Percentiles rank a stretch among this genome's conserved stretches.
Conservation (phyloP, 2,888 invertebrate genomes). For the Hedya salicella region DNA sequence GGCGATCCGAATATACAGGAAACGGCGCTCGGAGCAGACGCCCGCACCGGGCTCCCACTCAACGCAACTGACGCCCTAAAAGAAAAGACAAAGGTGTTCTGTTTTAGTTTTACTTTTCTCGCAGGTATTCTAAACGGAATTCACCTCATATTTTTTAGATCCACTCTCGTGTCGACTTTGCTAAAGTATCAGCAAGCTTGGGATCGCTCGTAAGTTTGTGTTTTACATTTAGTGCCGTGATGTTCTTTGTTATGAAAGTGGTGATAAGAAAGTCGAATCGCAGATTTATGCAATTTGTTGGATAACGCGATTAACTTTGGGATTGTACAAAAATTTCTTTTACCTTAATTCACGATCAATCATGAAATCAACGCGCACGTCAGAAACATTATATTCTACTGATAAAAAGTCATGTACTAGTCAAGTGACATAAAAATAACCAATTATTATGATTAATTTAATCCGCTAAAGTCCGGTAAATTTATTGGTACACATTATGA, state of each 20-base stretch:
- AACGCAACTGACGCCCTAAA: background rate
- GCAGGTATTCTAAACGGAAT: slow-evolving; percentile 6
- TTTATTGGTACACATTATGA: background rate
- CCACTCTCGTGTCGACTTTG: slow-evolving; percentile 22
- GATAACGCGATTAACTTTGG: slow-evolving; percentile 14
- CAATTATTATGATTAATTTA: slow-evolving; percentile 15
- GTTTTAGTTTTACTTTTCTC: background rate
- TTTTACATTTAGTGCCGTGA: slow-evolving; percentile 11
- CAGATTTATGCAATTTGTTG: slow-evolving; percentile 11
- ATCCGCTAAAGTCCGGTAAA: slow-evolving; percentile 8
- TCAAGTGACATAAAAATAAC: slow-evolving; percentile 3
- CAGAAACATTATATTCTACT: slow-evolving; percentile 10
- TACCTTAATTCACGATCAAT: slow-evolving; percentile 28
- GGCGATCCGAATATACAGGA: too few species aligned
- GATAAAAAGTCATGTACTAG: slow-evolving; percentile 16
- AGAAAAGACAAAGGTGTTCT: background rate
- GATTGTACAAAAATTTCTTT: slow-evolving; percentile 13
- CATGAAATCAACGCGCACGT: slow-evolving; percentile 20
- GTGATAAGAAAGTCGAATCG: slow-evolving; percentile 3
- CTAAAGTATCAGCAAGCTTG: slow-evolving; percentile 32
- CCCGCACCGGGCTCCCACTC: too few species aligned
- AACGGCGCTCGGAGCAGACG: too few species aligned
- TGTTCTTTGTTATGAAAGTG: background rate
- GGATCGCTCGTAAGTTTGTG: slow-evolving; percentile 27
- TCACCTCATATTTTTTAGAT: slow-evolving; percentile 26